Conservation (phyloP, 2,797 vertebrate genomes). For the Rhodeus uyekii region DNA sequence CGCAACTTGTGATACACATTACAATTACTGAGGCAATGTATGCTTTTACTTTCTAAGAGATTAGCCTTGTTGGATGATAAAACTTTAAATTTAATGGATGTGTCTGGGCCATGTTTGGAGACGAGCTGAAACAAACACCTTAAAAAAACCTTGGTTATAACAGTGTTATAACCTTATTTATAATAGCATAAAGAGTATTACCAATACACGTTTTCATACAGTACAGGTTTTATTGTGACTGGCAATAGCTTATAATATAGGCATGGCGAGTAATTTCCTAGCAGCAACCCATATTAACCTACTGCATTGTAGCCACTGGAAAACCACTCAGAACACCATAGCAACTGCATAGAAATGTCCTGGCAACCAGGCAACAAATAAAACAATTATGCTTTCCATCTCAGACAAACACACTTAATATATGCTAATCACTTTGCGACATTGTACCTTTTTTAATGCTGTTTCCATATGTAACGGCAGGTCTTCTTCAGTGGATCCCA, state of each 20-base stretch:
- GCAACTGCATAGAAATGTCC: neutral
- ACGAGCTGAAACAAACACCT: neutral
- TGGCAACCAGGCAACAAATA: neutral
- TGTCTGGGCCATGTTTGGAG: neutral
- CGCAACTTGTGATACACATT: neutral
- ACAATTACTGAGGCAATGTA: neutral
- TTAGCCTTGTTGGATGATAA: neutral
- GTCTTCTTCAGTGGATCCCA: constrained; percentile 54
- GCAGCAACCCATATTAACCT: neutral
- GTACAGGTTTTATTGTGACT: too few relatives aligned
- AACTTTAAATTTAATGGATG: neutral
- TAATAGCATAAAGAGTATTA: neutral
- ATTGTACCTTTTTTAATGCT: neutral
- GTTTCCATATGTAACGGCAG: constrained; percentile 61
- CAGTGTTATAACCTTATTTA: neutral
- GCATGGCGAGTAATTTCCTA: neutral
- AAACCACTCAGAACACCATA: neutral
- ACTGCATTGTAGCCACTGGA: neutral
- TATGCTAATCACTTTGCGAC: neutral
- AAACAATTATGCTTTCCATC: neutral
- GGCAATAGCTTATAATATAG: too few relatives aligned
- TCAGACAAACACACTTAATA: neutral
- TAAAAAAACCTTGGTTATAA: neutral
- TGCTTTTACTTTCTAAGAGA: neutral
- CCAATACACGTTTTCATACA: too few relatives aligned